Evolutionary conservation across 2,797 vertebrate genomes (phyloP).

Genomic region (Mionectes olivaceus): DNA sequence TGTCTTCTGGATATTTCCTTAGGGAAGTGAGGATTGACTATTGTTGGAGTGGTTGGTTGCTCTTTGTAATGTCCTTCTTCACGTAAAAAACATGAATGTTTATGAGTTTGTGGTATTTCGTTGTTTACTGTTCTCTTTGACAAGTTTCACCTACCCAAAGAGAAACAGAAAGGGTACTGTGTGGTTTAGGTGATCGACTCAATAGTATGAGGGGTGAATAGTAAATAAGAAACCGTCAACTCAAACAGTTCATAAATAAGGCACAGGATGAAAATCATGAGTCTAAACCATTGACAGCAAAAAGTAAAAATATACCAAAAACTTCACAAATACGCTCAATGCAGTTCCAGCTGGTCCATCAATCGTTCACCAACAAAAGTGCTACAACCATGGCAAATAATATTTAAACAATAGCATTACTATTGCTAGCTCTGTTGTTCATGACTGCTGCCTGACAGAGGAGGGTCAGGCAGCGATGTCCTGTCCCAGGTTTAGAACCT

Average conservation of each 20-base stretch:
- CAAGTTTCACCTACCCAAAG: slow-evolving; percentile 1
- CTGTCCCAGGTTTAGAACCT: background rate
- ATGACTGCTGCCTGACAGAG: background rate
- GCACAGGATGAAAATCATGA: slow-evolving; percentile 27
- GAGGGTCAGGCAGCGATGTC: background rate
- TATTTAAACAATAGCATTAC: background rate
- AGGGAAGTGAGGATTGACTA: background rate
- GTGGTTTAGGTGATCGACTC: slow-evolving; percentile 38
- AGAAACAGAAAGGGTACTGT: slow-evolving; percentile 33
- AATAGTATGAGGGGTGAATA: background rate
- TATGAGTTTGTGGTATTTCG: background rate
- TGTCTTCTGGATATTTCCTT: background rate
- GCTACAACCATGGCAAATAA: slow-evolving; percentile 1
- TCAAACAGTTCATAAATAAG: slow-evolving; percentile 61
- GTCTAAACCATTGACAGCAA: slow-evolving; percentile 16
- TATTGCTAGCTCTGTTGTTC: background rate
- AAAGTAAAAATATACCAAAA: slow-evolving; percentile 34
- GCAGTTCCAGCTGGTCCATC: slow-evolving; percentile 27
- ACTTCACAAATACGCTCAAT: background rate
- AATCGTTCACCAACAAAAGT: slow-evolving; percentile 22
- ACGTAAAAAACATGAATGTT: background rate
- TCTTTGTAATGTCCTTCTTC: slow-evolving; percentile 28
- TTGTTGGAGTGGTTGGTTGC: background rate
- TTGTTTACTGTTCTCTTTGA: slow-evolving; percentile 54
- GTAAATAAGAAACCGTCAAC: slow-evolving; percentile 24